These are phyloP conservation scores for Loriculus beryllinus DNA, from an alignment of 2,797 vertebrate genomes.

Conservation along the genomic window DNA sequence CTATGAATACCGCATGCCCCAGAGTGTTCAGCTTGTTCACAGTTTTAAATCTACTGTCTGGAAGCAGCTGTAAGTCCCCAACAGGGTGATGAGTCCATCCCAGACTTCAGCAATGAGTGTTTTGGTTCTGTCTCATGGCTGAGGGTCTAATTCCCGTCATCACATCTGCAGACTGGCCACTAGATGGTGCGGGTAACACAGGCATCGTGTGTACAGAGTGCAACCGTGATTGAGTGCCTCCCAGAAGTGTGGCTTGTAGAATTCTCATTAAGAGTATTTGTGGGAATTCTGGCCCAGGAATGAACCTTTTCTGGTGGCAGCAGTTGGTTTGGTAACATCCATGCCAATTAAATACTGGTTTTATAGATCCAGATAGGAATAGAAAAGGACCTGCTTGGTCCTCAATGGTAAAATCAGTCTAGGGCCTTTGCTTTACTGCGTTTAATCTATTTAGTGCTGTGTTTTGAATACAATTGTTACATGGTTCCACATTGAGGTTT, in stretches of 20 bases:
- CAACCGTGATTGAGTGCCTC: accelerated
- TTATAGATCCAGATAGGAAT: background rate
- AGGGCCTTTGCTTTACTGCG: background rate
- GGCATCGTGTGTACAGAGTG: accelerated
- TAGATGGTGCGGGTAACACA: slow-evolving; percentile 38
- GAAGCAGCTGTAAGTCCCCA: background rate
- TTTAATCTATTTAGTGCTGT: background rate
- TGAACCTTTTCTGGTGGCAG: background rate
- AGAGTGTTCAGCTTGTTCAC: background rate
- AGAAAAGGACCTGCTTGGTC: background rate
- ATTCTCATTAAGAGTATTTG: background rate
- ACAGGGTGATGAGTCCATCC: accelerated
- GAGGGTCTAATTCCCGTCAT: background rate
- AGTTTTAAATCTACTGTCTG: background rate
- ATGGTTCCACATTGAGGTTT: background rate
- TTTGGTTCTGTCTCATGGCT: background rate
- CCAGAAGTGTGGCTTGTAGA: background rate
- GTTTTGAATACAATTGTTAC: background rate
- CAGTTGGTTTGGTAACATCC: background rate
- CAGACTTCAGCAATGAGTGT: background rate
- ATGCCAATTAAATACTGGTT: background rate
- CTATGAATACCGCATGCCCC: accelerated
- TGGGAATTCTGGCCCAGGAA: background rate
- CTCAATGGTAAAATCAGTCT: background rate
- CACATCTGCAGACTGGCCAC: background rate